Evolutionary conservation across 2,888 invertebrate genomes (phyloP).

Genomic region (Andrena flavipes): DNA sequence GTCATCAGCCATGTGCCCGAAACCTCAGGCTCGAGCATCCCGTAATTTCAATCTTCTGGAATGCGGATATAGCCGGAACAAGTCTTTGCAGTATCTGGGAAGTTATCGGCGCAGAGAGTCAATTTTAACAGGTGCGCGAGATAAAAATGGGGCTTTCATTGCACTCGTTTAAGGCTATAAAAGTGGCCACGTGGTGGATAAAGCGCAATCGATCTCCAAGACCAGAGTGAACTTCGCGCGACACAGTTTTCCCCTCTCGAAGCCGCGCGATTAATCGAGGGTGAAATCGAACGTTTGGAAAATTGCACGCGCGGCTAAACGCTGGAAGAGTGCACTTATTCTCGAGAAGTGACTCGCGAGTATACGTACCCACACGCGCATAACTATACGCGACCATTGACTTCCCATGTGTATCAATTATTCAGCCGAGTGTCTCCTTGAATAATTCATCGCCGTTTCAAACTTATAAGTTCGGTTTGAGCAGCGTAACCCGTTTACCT

Average conservation of each 20-base stretch:
- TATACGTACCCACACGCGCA: slow-evolving; percentile 1
- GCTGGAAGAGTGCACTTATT: slow-evolving; percentile 2
- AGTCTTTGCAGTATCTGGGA: slow-evolving; percentile 13
- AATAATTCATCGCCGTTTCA: slow-evolving; percentile 76
- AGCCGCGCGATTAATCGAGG: slow-evolving; percentile 24
- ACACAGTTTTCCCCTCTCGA: too few relatives aligned
- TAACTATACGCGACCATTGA: slow-evolving; percentile 52
- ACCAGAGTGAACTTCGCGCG: too few relatives aligned
- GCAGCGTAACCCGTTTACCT: slow-evolving; percentile 69
- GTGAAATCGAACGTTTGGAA: slow-evolving; percentile 30
- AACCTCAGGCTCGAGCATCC: slow-evolving; percentile 38
- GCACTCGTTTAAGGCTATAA: too few relatives aligned
- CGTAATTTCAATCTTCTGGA: slow-evolving; percentile 37
- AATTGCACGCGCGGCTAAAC: slow-evolving; percentile 26
- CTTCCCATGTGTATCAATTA: slow-evolving; percentile 78
- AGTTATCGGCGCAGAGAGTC: neutral
- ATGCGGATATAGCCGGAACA: slow-evolving; percentile 18
- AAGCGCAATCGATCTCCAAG: too few relatives aligned
- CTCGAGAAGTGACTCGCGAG: slow-evolving; percentile 18
- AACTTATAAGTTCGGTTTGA: slow-evolving; percentile 70
- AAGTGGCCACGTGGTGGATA: too few relatives aligned
- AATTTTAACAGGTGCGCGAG: too few relatives aligned
- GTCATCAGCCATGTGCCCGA: slow-evolving; percentile 26
- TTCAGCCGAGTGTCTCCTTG: slow-evolving; percentile 75
- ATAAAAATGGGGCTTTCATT: too few relatives aligned